Evolutionary conservation across 2,113 vertebrate species (phyloP).

Genomic region (Sturnira hondurensis): DNA sequence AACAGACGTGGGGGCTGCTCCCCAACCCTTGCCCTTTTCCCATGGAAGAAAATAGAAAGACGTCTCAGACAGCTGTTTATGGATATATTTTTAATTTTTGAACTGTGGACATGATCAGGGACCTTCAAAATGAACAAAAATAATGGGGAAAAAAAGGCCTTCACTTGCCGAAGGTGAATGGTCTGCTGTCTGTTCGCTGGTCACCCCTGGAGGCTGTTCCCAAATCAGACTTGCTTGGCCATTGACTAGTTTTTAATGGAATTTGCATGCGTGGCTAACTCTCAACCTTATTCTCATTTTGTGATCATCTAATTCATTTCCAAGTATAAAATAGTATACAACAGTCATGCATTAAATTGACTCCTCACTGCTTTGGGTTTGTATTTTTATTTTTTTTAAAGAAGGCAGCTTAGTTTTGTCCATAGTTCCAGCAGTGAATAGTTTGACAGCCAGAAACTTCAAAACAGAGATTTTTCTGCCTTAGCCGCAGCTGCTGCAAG

Average conservation of each 20-base stretch:
- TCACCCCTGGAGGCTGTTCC: background rate
- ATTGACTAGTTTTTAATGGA: background rate
- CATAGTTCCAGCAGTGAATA: constrained; percentile 51
- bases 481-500: constrained; percentile 25
- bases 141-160: background rate
- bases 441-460: constrained; percentile 73
- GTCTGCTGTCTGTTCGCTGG: background rate
- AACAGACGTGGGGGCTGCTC: background rate
- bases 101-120: background rate
- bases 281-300: background rate
- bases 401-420: constrained; percentile 67
- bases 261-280: background rate
- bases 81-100: background rate
- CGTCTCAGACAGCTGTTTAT: background rate
- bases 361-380: background rate
- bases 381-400: constrained; percentile 52
- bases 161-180: background rate
- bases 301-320: background rate
- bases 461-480: constrained; percentile 50
- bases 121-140: background rate
- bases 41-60: constrained; percentile 49
- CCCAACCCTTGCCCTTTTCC: constrained; percentile 33
- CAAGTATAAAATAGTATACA: background rate
- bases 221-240: background rate
- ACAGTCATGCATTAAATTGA: constrained; percentile 7